phyloP scores from a whole-genome alignment of 2,888 invertebrate species.

The Invenusta paracnida region DNA sequence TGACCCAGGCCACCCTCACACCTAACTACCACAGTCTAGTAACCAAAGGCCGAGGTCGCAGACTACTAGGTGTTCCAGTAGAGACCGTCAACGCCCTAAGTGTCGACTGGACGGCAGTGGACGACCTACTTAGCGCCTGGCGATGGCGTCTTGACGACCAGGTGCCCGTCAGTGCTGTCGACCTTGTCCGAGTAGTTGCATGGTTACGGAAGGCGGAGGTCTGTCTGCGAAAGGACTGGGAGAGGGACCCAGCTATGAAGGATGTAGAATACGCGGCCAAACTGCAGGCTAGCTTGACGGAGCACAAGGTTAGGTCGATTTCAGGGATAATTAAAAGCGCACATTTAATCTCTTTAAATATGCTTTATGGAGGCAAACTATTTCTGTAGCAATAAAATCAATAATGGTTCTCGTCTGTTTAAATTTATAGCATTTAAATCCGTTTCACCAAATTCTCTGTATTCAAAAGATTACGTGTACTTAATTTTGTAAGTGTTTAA shows the following conservation, averaged over 20 bases:
- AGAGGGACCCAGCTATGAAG: neutral
- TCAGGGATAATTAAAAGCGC: no score
- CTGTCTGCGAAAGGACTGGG: neutral
- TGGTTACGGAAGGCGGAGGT: neutral
- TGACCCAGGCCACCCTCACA: neutral
- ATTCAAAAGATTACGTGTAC: no score
- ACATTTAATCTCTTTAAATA: no score
- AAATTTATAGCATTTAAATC: no score
- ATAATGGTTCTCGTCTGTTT: no score
- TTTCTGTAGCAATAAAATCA: no score
- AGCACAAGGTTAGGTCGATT: neutral
- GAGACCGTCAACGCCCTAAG: neutral
- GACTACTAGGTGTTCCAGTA: neutral
- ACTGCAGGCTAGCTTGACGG: neutral
- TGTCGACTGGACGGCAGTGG: neutral
- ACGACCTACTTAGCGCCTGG: neutral
- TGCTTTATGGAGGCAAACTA: no score
- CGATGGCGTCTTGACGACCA: neutral
- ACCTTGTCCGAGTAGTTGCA: neutral
- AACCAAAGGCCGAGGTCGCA: neutral
- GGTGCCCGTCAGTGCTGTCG: neutral
- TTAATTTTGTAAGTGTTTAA: no score
- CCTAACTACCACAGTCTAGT: neutral
- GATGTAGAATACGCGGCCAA: neutral
- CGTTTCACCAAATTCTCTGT: no score